These are phyloP conservation scores for Virgularia gustaviana DNA, from an alignment of 92 coral and sea anemone genomes.

Conservation along the genomic window DNA sequence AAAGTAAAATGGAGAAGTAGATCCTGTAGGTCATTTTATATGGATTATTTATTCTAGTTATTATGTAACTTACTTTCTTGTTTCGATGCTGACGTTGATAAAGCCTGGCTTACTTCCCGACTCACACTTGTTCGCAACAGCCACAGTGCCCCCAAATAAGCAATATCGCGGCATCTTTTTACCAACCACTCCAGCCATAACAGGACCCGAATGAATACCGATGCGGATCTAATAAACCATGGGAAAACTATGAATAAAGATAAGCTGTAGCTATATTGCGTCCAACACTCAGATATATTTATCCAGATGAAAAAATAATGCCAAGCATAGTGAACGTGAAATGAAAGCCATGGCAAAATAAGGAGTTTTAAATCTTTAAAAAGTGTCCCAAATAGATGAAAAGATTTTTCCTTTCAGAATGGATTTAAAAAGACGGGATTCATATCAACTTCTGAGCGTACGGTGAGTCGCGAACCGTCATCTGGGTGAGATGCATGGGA, in stretches of 20 bases:
- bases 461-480: too few relatives aligned
- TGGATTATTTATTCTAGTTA: too few relatives aligned
- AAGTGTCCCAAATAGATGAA: too few relatives aligned
- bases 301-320: neutral
- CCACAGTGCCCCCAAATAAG: conserved; percentile 88
- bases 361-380: neutral
- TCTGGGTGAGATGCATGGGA: too few relatives aligned
- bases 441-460: too few relatives aligned
- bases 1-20: neutral
- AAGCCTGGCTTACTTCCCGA: conserved; percentile 98
- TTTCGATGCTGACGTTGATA: conserved; percentile 93
- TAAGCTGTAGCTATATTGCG: neutral
- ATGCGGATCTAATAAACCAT: conserved; percentile 75
- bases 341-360: neutral
- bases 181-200: conserved; percentile 98
- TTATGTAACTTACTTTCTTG: conserved; percentile 76
- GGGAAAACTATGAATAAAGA: neutral
- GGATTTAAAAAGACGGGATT: too few relatives aligned
- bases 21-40: neutral
- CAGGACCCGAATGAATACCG: conserved; percentile 95
- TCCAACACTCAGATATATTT: neutral
- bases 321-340: neutral
- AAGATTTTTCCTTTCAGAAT: too few relatives aligned
- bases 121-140: conserved; percentile 96
- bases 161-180: conserved; percentile 99